These are phyloP conservation scores for Aplysina aerophoba DNA, from an alignment of 37 sponge, comb jelly and placozoan species.

Conservation along the genomic window DNA sequence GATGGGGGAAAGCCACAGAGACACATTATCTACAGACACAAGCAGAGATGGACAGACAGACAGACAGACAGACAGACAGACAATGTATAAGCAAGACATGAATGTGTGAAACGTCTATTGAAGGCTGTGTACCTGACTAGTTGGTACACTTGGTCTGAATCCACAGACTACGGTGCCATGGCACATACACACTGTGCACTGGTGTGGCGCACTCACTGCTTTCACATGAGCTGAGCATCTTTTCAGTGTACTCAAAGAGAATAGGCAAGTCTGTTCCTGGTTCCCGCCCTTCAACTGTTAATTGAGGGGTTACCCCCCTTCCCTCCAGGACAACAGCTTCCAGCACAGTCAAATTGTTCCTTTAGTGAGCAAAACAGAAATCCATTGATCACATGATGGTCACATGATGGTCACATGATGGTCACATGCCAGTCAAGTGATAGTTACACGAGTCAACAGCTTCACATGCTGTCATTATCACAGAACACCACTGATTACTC, in stretches of 20 bases:
- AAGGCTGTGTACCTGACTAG: too few species aligned
- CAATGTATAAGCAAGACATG: background rate
- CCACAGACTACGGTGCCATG: too few species aligned
- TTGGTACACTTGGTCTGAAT: too few species aligned
- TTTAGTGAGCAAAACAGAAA: background rate
- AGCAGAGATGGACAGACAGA: too few species aligned
- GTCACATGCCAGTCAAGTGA: slow-evolving; percentile 7
- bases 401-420: slow-evolving; percentile 2
- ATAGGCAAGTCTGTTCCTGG: slow-evolving; percentile 20
- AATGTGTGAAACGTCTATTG: too few species aligned
- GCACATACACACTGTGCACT: too few species aligned
- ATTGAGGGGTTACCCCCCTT: slow-evolving; percentile 25
- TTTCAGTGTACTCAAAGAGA: slow-evolving; percentile 23
- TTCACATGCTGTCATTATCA: too few species aligned
- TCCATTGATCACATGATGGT: background rate
- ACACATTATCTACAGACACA: too few species aligned
- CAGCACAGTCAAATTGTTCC: slow-evolving; percentile 48
- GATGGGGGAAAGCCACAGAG: too few species aligned
- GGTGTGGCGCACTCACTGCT: background rate
- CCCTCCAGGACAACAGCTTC: slow-evolving; percentile 29
- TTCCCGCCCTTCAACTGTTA: slow-evolving; percentile 21
- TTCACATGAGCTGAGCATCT: slow-evolving; percentile 30
- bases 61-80: background rate
- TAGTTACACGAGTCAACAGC: too few species aligned
- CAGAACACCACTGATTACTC: too few species aligned